These are phyloP conservation scores for Meriones psammophilus DNA, from an alignment of 2,797 vertebrate species.

Conservation along the genomic window DNA sequence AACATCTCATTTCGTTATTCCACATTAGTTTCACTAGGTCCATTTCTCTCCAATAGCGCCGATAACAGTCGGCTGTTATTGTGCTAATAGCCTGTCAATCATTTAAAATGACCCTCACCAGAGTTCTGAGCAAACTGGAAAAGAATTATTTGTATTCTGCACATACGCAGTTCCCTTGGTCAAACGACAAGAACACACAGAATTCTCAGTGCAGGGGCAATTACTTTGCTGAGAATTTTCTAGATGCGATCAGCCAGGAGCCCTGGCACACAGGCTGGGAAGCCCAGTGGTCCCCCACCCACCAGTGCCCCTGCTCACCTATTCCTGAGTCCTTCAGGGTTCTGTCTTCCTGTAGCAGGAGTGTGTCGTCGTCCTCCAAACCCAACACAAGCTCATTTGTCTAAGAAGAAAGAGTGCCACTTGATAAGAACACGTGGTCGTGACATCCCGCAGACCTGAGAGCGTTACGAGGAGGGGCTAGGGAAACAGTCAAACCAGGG, in stretches of 20 bases:
- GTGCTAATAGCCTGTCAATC: slow-evolving; percentile 87
- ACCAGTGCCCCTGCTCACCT: slow-evolving; percentile 88
- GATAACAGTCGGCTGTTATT: slow-evolving; percentile 82
- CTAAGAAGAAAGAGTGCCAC: slow-evolving; percentile 87
- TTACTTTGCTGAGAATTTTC: slow-evolving; percentile 82
- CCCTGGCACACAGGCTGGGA: slow-evolving; percentile 68
- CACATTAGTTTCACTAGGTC: slow-evolving; percentile 79
- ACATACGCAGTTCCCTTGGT: slow-evolving; percentile 78
- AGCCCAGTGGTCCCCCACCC: slow-evolving; percentile 65
- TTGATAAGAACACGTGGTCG: slow-evolving; percentile 5
- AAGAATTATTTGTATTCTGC: slow-evolving; percentile 85
- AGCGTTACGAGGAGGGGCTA: neutral
- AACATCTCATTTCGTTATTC: slow-evolving; percentile 85
- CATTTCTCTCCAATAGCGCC: slow-evolving; percentile 85
- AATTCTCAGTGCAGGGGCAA: slow-evolving; percentile 67
- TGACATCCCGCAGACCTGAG: neutral
- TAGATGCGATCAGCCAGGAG: slow-evolving; percentile 80
- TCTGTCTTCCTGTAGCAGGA: slow-evolving; percentile 91
- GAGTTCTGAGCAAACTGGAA: slow-evolving; percentile 84
- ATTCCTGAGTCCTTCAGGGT: slow-evolving; percentile 92
- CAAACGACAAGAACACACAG: slow-evolving; percentile 83
- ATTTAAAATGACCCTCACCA: slow-evolving; percentile 87
- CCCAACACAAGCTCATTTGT: slow-evolving; percentile 96
- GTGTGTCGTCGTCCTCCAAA: slow-evolving; percentile 94
- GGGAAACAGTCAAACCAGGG: neutral